Conservation (phyloP, 1,140 invertebrate genomes). For the Andrena cerasifolii region DNA sequence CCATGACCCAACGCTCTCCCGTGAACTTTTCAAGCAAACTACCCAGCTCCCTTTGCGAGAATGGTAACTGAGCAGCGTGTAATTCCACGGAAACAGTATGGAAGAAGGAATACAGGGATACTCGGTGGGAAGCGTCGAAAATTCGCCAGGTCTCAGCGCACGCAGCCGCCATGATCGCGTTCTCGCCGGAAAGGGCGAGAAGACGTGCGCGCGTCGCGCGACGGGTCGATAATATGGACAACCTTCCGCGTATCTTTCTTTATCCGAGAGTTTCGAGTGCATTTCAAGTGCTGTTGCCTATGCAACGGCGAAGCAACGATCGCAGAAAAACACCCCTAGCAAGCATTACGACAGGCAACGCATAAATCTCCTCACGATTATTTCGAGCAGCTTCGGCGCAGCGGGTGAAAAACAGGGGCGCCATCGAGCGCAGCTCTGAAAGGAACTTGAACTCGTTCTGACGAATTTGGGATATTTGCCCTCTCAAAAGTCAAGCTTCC, state of each 20-base stretch:
- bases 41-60: no score
- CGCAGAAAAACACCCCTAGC: neutral
- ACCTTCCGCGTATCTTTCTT: constrained; percentile 44
- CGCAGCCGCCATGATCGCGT: constrained; percentile 68
- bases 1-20: neutral
- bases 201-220: constrained; percentile 74
- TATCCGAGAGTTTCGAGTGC: constrained; percentile 27
- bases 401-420: constrained; percentile 2
- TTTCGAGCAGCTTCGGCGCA: neutral
- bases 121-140: neutral
- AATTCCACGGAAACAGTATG: neutral
- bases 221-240: constrained; percentile 75
- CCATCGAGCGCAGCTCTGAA: no score
- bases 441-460: no score
- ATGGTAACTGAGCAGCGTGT: no score
- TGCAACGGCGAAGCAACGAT: constrained; percentile 4
- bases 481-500: neutral
- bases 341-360: neutral
- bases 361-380: constrained; percentile 36
- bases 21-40: no score
- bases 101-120: neutral
- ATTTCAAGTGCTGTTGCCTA: constrained; percentile 25
- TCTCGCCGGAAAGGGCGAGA: constrained; percentile 29
- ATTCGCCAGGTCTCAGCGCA: neutral
- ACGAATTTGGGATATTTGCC: no score